A percentile compares a stretch with the other conserved stretches of the same genome.
These are phyloP conservation scores for Macrobrachium rosenbergii DNA, from an alignment of 1,140 invertebrate genomes.

Conservation along the genomic window DNA sequence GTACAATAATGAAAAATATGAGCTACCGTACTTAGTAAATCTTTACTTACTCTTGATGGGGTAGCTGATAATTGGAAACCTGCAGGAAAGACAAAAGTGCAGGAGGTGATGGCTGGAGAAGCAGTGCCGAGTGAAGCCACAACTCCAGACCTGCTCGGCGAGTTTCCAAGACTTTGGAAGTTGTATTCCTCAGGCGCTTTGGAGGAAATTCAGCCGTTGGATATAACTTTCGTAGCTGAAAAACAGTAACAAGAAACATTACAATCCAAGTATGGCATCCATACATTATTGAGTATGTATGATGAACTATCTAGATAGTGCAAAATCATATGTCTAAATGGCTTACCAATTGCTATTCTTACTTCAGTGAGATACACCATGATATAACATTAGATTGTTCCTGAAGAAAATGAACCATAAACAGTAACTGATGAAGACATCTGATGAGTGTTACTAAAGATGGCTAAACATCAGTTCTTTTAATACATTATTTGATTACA, in stretches of 20 bases:
- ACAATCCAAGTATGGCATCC: not conserved
- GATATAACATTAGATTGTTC: not conserved
- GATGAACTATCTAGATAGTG: not conserved
- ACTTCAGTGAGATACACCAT: too few relatives aligned
- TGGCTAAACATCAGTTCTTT: too few relatives aligned
- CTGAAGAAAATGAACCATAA: not conserved
- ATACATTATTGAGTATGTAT: not conserved
- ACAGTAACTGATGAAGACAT: too few relatives aligned
- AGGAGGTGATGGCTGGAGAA: constrained; percentile 66
- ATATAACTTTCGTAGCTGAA: constrained; percentile 69
- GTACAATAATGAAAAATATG: too few relatives aligned
- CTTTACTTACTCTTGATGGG: constrained; percentile 43
- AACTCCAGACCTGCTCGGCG: constrained; percentile 74
- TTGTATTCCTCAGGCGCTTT: constrained; percentile 76
- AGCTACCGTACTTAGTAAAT: too few relatives aligned
- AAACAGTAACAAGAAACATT: constrained; percentile 69
- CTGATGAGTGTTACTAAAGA: too few relatives aligned
- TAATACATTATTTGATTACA: too few relatives aligned
- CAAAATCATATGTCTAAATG: not conserved
- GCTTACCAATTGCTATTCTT: not conserved
- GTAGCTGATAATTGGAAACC: constrained; percentile 62
- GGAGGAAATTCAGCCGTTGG: constrained; percentile 76
- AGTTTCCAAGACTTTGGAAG: constrained; percentile 77
- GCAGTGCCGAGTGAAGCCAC: constrained; percentile 76
- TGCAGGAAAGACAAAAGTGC: constrained; percentile 67